These are phyloP conservation scores for Tangara arthus DNA, from an alignment of 2,797 vertebrate genomes.

Conservation along the genomic window DNA sequence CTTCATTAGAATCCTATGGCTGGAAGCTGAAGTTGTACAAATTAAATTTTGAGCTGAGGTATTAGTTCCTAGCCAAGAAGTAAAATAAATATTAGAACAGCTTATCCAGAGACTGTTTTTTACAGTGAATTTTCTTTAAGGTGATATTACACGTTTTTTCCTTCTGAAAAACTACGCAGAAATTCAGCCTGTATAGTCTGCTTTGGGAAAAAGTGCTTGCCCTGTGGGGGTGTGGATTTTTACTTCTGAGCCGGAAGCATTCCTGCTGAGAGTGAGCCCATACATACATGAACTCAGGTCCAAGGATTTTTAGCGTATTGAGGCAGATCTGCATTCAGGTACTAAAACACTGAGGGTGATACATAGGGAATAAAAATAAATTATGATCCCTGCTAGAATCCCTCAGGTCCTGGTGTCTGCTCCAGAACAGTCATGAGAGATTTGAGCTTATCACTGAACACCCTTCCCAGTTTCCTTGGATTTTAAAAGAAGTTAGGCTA, in stretches of 20 bases:
- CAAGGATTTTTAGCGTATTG: neutral
- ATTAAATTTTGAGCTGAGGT: neutral
- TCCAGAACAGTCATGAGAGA: neutral
- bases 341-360: neutral
- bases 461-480: neutral
- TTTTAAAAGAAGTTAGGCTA: neutral
- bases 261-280: rapidly evolving
- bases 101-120: neutral
- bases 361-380: neutral
- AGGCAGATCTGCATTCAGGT: neutral
- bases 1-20: neutral
- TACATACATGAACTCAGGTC: neutral
- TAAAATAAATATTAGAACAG: neutral
- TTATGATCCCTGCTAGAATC: neutral
- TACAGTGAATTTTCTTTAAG: neutral
- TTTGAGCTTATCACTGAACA: neutral
- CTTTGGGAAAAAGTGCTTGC: neutral
- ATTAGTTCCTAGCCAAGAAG: neutral
- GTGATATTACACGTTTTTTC: neutral
- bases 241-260: neutral
- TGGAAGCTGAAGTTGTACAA: neutral
- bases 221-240: neutral
- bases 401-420: neutral
- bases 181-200: neutral
- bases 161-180: neutral